phyloP scores from a whole-genome alignment of 2,797 vertebrate species.

The Fringilla coelebs region DNA sequence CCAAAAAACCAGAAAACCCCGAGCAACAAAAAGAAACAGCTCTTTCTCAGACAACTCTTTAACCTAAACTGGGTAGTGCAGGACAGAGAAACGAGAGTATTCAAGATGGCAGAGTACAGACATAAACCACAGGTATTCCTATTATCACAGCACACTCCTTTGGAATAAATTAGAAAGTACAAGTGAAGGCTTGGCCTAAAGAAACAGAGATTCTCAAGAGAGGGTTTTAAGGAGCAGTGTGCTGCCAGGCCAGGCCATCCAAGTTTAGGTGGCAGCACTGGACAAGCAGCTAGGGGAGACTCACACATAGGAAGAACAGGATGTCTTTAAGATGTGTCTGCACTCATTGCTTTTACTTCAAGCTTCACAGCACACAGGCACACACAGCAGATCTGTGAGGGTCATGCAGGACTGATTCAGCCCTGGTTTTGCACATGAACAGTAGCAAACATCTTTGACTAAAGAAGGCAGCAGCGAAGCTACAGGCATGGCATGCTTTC shows the following conservation, averaged over 20 bases:
- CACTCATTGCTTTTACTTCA: neutral
- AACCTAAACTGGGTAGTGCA: neutral
- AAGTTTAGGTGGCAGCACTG: neutral
- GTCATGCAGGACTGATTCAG: neutral
- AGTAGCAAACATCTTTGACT: conserved; percentile 32
- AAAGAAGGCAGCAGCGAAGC: conserved; percentile 45
- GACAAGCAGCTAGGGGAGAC: neutral
- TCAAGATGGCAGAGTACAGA: neutral
- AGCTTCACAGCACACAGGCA: neutral
- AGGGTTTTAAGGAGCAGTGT: neutral
- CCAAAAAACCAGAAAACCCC: neutral
- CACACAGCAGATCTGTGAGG: neutral
- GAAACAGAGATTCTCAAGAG: neutral
- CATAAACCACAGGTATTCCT: neutral
- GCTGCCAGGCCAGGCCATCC: neutral
- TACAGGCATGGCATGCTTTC: conserved; percentile 40
- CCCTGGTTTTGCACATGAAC: neutral
- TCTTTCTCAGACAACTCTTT: neutral
- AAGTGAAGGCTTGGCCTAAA: neutral
- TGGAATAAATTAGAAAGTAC: neutral
- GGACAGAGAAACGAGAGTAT: neutral
- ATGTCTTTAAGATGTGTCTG: neutral
- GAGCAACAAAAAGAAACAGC: neutral
- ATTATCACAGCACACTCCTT: neutral
- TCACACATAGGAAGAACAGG: neutral